Evolutionary conservation across 30 jellyfish, hydroid and myxozoan species (phyloP).

Genomic region (Aurelia sp.): DNA sequence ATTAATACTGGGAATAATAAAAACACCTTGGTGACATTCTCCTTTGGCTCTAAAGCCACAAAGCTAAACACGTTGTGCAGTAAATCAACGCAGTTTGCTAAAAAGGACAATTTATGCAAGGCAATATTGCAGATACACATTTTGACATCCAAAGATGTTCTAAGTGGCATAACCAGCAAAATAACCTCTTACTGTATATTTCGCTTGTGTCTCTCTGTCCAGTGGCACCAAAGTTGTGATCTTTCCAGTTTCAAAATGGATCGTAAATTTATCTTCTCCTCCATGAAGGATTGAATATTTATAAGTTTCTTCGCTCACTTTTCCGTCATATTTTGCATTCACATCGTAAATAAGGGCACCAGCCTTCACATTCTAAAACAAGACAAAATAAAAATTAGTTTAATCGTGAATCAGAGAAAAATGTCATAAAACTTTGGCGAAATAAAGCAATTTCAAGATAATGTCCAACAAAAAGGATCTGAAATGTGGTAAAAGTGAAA

Average conservation of each 20-base stretch:
- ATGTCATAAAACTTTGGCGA: neutral
- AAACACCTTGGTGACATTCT: no score
- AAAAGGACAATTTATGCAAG: no score
- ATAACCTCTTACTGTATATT: slow-evolving; percentile 40
- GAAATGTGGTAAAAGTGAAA: no score
- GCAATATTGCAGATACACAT: no score
- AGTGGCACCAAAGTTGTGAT: slow-evolving; percentile 31
- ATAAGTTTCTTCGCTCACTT: slow-evolving; percentile 32
- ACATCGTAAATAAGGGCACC: slow-evolving; percentile 60
- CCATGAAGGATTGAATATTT: slow-evolving; percentile 51
- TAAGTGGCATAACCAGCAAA: neutral
- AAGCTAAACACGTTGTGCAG: no score
- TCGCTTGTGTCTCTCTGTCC: slow-evolving; percentile 49
- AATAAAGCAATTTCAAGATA: neutral
- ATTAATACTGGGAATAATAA: no score
- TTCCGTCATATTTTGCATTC: slow-evolving; percentile 65
- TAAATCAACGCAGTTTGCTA: no score
- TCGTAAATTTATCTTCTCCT: slow-evolving; percentile 17
- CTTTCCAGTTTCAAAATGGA: slow-evolving; percentile 62
- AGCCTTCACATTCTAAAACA: slow-evolving; percentile 28
- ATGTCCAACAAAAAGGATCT: no score
- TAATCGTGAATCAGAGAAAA: neutral
- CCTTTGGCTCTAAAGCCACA: no score
- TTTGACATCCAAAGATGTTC: neutral
- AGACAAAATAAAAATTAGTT: neutral